Conservation (phyloP, 2,797 vertebrate species). For the Pygocentrus nattereri region DNA sequence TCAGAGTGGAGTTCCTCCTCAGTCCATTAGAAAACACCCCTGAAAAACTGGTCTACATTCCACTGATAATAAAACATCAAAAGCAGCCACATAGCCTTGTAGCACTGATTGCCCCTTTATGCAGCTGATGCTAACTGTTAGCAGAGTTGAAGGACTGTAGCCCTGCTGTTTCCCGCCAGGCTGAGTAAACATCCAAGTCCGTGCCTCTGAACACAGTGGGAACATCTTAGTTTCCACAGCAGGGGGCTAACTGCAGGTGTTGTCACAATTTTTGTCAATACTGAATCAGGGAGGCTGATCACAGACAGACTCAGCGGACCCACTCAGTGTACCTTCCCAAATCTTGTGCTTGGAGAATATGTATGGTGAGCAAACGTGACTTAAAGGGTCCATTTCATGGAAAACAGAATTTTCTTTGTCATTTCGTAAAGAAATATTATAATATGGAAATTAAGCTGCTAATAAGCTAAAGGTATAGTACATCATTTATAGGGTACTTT, state of each 20-base stretch:
- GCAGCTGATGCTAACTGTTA: neutral
- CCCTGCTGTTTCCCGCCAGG: neutral
- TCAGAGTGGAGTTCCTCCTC: neutral
- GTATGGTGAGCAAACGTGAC: neutral
- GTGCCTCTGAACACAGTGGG: constrained; percentile 27
- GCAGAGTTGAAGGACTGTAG: neutral
- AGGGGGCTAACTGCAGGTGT: constrained; percentile 27
- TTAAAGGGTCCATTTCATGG: neutral
- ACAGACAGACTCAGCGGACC: neutral
- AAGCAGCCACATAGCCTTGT: neutral
- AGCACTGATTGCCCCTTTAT: neutral
- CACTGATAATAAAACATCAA: neutral
- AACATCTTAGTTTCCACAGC: constrained; percentile 24
- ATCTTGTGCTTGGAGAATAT: neutral
- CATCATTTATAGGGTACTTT: too few relatives aligned
- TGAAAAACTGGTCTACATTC: neutral
- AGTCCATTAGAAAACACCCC: neutral
- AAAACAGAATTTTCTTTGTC: neutral
- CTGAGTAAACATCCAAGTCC: constrained; percentile 1
- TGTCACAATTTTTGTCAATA: constrained; percentile 11
- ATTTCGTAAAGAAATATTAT: too few relatives aligned
- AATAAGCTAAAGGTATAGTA: too few relatives aligned
- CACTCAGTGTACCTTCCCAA: neutral
- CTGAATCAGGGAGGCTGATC: neutral
- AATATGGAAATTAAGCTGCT: too few relatives aligned